Conservation (phyloP, 2,888 invertebrate species). For the Uloborus plumipes region DNA sequence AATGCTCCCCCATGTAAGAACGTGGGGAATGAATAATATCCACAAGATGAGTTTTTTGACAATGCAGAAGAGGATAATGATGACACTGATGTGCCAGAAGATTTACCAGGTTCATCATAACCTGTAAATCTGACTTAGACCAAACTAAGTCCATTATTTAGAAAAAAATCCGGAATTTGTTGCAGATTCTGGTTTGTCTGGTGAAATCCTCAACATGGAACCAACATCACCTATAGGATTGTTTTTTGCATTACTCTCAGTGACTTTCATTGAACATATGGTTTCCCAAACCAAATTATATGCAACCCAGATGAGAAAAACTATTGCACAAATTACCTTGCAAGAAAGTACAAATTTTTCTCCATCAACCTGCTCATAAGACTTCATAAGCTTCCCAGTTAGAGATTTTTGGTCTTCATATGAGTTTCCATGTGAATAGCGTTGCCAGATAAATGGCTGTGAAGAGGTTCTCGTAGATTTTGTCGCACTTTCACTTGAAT, state of each 20-base stretch:
- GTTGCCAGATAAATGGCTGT: constrained; percentile 10
- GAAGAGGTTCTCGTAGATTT: background rate
- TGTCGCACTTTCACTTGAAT: background rate
- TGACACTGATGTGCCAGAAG: background rate
- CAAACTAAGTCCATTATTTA: background rate
- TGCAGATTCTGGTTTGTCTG: background rate
- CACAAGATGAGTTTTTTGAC: background rate
- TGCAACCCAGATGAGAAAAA: background rate
- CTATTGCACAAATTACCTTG: background rate
- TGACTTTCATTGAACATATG: background rate
- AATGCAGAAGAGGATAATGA: background rate
- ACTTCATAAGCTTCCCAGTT: background rate
- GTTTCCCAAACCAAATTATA: background rate
- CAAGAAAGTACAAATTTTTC: background rate
- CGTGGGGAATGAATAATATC: background rate
- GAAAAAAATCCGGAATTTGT: background rate
- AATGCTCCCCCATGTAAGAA: background rate
- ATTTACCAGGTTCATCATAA: background rate
- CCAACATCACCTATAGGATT: no score
- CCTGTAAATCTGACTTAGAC: background rate
- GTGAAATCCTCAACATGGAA: no score
- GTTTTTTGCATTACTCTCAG: background rate
- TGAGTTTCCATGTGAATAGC: constrained; percentile 1
- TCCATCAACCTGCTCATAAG: background rate
- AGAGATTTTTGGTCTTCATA: constrained; percentile 6